A percentile compares a stretch with the other conserved stretches of the same genome.
Conservation (phyloP, 2,888 invertebrate genomes). For the Platypus cylindrus region DNA sequence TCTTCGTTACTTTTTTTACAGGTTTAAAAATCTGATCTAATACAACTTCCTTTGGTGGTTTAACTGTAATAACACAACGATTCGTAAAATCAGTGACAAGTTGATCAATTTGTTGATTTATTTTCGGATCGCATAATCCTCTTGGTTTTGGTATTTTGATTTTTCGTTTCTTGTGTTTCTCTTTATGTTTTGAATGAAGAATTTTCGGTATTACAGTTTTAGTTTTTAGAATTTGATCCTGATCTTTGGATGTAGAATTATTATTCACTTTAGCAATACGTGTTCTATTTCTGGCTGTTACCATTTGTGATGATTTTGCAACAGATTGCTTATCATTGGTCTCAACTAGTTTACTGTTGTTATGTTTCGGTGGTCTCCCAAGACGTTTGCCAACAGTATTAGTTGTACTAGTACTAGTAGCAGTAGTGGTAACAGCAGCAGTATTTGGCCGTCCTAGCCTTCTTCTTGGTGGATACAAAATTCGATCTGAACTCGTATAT, state of each 20-base stretch:
- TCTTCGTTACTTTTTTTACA: slow-evolving; percentile 55
- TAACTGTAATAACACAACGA: slow-evolving; percentile 29
- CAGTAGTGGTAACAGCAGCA: too few species aligned
- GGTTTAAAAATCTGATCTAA: slow-evolving; percentile 33
- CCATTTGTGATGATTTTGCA: slow-evolving; percentile 15
- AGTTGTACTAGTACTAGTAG: too few species aligned
- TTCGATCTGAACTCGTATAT: slow-evolving; percentile 59
- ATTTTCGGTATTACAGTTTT: slow-evolving; percentile 31
- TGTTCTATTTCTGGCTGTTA: slow-evolving; percentile 16
- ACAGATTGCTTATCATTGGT: slow-evolving; percentile 6
- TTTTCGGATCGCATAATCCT: slow-evolving; percentile 36
- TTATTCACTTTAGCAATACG: slow-evolving; percentile 26
- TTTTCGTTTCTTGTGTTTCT: slow-evolving; percentile 43
- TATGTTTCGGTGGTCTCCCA: slow-evolving; percentile 37
- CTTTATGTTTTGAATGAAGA: slow-evolving; percentile 34
- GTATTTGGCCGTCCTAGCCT: slow-evolving; percentile 55
- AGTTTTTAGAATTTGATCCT: slow-evolving; percentile 16
- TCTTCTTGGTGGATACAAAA: slow-evolving; percentile 64
- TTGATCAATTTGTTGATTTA: slow-evolving; percentile 45
- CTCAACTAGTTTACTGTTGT: too few species aligned
- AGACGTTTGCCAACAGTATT: slow-evolving; percentile 41
- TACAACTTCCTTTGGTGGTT: slow-evolving; percentile 29
- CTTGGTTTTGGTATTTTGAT: slow-evolving; percentile 37
- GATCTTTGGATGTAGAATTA: too few species aligned
- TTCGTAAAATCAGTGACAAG: slow-evolving; percentile 40